Percentiles rank a stretch among this genome's conserved stretches.
These are phyloP conservation scores for Lithophane ornitopus DNA, from an alignment of 2,888 invertebrate genomes.

Conservation along the genomic window DNA sequence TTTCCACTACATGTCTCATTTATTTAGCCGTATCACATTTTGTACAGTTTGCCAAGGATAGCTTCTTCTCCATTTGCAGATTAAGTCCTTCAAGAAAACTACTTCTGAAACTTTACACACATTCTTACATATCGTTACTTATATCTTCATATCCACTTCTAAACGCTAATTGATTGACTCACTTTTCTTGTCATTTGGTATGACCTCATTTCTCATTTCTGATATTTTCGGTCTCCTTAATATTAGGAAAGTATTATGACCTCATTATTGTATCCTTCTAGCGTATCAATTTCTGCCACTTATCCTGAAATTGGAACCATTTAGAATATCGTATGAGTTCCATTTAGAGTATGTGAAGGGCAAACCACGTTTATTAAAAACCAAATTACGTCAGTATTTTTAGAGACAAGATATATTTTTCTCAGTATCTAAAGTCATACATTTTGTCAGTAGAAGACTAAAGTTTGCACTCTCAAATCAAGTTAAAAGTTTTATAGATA, in stretches of 20 bases:
- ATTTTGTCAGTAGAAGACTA: not conserved
- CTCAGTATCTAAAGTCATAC: not conserved
- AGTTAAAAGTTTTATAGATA: slow-evolving; percentile 23
- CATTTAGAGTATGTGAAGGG: slow-evolving; percentile 19
- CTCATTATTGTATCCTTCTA: slow-evolving; percentile 28
- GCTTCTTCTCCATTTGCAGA: not conserved
- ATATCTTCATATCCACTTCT: not conserved
- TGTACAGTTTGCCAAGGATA: not conserved
- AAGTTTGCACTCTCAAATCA: slow-evolving; percentile 10
- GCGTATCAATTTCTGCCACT: slow-evolving; percentile 9
- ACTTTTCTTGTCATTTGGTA: slow-evolving; percentile 3
- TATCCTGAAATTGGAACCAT: slow-evolving; percentile 30
- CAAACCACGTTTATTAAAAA: not conserved
- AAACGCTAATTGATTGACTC: not conserved
- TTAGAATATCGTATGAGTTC: slow-evolving; percentile 10
- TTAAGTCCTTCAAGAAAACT: slow-evolving; percentile 4
- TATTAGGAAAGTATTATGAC: slow-evolving; percentile 21
- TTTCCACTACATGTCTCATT: not conserved
- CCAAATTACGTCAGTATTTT: slow-evolving; percentile 6
- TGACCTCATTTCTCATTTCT: slow-evolving; percentile 19
- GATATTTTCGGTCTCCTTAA: slow-evolving; percentile 8
- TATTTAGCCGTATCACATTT: not conserved
- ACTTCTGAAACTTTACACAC: not conserved
- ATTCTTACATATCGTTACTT: not conserved
- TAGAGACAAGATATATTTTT: not conserved